A percentile compares a stretch with the other conserved stretches of the same genome.
phyloP scores from a whole-genome alignment of 2,888 invertebrate genomes.

The Gerris lacustris region DNA sequence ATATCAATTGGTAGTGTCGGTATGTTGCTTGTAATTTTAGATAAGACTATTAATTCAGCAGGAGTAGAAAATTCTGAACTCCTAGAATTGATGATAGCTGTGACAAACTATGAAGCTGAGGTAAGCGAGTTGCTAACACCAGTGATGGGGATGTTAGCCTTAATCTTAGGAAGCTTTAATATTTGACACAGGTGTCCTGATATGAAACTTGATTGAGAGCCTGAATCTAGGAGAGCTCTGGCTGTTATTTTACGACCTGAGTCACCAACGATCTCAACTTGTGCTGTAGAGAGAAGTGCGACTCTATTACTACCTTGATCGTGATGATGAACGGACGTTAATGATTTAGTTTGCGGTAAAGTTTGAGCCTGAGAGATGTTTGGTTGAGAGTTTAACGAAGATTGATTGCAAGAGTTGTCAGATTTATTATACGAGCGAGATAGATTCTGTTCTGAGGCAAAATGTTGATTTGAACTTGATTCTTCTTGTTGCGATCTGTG shows the following conservation, averaged over 20 bases:
- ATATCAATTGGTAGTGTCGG: slow-evolving; percentile 22
- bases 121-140: slow-evolving; percentile 18
- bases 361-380: neutral
- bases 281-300: slow-evolving; percentile 26
- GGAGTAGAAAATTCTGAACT: slow-evolving; percentile 19
- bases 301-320: neutral
- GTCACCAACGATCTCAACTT: slow-evolving; percentile 18
- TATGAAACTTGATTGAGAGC: slow-evolving; percentile 26
- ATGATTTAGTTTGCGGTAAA: no score
- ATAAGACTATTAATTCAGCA: slow-evolving; percentile 23
- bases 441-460: no score
- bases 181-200: slow-evolving; percentile 17
- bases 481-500: no score
- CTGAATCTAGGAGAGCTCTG: slow-evolving; percentile 27
- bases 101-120: slow-evolving; percentile 4
- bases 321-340: no score
- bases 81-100: slow-evolving; percentile 18
- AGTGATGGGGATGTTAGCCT: slow-evolving; percentile 17
- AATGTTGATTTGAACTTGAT: no score
- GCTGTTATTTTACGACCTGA: slow-evolving; percentile 20
- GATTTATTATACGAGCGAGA: no score
- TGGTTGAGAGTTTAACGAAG: no score
- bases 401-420: no score
- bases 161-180: slow-evolving; percentile 15
- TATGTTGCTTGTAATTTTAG: slow-evolving; percentile 26